Base-by-base conservation (phyloP, 1,140 invertebrate genomes). In the Portunus trituberculatus region DNA sequence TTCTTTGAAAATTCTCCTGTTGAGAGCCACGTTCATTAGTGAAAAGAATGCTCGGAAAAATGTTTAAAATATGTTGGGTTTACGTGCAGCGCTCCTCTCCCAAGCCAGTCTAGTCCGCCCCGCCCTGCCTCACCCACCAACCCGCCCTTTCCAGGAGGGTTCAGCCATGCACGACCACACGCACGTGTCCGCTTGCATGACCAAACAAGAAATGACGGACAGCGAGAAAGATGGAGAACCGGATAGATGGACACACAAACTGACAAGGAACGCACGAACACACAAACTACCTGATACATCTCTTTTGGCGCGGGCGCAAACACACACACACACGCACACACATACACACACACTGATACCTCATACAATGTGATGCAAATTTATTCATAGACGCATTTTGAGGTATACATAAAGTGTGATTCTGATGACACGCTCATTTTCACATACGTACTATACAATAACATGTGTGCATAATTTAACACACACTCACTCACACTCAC, bases 291-390 rank as follows among this genome's bases (percentile, higher is more conserved):
- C 39, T 39, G 39, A 39, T 39, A 39, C 39, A 39, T 39, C 1
- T 39, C 39, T 39, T 39, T 39, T 39, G 39, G 39, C 39, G 39
- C 6, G 12, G 3, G n/a, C 20, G n/a, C 67, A n/a, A 8, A n/a
- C 67, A n/a, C n/a, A 76, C 20, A 76, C n/a, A 59, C 52, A 59
- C 52, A 59, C 52, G 12, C 10, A 59, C 20, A 76, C 16, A 76
- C 67, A 76, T 25, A 76, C 67, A 76, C 67, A 76, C 16, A 76
- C 20, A n/a, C 67, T 7, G n/a, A n/a, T 76, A 20, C 0, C 67
- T 76, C 67, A n/a, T 76, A 76, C 67, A 76, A n/a, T 76, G 67
- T 76, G 67, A 76, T 76, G 67, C 67, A 76, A 76, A 76, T 76
- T 76, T 76, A 76, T 76, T 76, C 67, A 76, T 76, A 76, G 67